Base-by-base conservation (phyloP, 2,113 vertebrate species). In the Hemicordylus capensis region DNA sequence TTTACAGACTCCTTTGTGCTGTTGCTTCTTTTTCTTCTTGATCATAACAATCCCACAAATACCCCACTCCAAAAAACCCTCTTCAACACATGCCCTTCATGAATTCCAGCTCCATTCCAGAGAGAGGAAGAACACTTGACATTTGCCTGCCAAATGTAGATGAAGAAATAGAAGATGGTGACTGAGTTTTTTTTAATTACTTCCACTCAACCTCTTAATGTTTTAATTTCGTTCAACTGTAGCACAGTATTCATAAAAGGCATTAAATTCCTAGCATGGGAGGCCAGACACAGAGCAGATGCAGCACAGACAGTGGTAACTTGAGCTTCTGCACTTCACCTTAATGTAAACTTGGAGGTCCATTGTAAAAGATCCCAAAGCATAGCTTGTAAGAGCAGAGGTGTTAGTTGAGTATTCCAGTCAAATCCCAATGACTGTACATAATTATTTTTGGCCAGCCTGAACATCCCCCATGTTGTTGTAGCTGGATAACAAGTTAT, bases 211-310 rank as follows among this genome's bases (percentile, higher is more conserved):
- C 9, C 37, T 22, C 61, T 89, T 79, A 31, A 82, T 26, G 24
- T 85, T 85, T 85, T 89, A 84, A 63, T 83, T 78, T 90, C 70
- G 75, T 86, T 81, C 81, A 87, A 70, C 59, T 76, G 83, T 86
- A 63, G 69, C 37, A 34, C 7, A 79, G 34, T 72, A 4, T 69
- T 75, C 51, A 51, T 74, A 39, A 63, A 85, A 79, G 0, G 20
- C 81, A 76, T 87, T 79, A 0, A 76, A 66, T 28, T 81, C 61
- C 48, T 48, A 81, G 28, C 20, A 56, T 66, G 77, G 74, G 77
- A 81, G 83, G 39, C 34, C 64, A 70, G 80, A 44, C 24, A 66
- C 19, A 85, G 59, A 87, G 61, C 14, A 85, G 46, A 24, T 28
- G 22, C 17, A 81, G 34, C n/a, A 79, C 31, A 26, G 28, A 61